Evolutionary conservation across 1,140 invertebrate species (phyloP).

Genomic region (Akabosia matsudoensis): DNA sequence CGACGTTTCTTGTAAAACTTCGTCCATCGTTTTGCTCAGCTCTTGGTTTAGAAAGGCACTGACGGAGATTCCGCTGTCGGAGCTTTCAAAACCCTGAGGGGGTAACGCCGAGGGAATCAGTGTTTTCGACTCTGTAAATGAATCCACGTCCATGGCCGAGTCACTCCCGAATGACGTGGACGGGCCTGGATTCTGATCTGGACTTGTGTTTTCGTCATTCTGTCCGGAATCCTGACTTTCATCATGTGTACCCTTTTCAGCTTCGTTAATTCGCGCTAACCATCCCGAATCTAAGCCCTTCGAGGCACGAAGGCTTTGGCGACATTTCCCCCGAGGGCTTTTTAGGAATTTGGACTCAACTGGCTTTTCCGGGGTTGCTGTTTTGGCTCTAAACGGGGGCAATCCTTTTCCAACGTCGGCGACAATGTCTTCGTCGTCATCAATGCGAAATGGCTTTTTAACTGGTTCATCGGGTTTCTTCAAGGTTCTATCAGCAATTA

Average conservation of each 20-base stretch:
- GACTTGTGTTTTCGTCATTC: no score
- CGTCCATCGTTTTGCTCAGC: not conserved
- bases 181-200: no score
- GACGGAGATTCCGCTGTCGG: not conserved
- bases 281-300: not conserved
- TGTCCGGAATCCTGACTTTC: no score
- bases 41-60: not conserved
- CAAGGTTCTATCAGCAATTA: not conserved
- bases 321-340: not conserved
- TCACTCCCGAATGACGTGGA: no score
- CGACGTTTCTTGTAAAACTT: not conserved
- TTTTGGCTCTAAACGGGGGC: not conserved
- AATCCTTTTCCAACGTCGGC: no score
- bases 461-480: not conserved
- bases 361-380: not conserved
- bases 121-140: no score
- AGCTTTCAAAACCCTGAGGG: no score
- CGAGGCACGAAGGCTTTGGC: not conserved
- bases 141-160: no score
- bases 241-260: no score
- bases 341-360: not conserved
- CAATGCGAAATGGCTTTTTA: not conserved
- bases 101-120: no score
- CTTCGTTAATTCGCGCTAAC: no score
- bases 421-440: not conserved